These are phyloP conservation scores for Coendou prehensilis DNA, from an alignment of 2,797 vertebrate genomes.

Conservation along the genomic window DNA sequence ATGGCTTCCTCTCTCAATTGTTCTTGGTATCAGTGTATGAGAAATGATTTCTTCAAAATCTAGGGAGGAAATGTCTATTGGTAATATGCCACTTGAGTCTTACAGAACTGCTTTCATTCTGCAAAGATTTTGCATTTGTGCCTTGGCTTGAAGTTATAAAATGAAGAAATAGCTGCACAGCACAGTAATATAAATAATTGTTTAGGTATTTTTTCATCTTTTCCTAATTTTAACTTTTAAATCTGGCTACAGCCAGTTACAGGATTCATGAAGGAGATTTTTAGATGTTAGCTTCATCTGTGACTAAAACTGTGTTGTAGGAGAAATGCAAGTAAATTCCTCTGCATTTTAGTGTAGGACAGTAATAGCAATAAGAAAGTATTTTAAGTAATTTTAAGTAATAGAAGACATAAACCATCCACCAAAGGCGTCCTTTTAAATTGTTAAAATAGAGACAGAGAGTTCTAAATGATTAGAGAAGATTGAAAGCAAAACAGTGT, in stretches of 20 bases:
- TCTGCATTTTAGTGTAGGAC: neutral
- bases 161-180: neutral
- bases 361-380: neutral
- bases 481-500: neutral
- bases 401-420: neutral
- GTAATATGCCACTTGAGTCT: neutral
- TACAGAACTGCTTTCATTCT: conserved; percentile 27
- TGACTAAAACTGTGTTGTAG: neutral
- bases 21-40: neutral
- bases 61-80: neutral
- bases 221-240: conserved; percentile 51
- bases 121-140: conserved; percentile 46
- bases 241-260: conserved; percentile 34
- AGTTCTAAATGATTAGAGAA: neutral
- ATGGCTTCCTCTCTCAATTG: neutral
- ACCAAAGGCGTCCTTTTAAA: neutral
- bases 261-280: conserved; percentile 32
- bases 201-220: conserved; percentile 56
- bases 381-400: neutral
- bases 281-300: neutral
- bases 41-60: conserved; percentile 23
- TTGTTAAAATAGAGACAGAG: conserved; percentile 4
- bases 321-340: conserved; percentile 18
- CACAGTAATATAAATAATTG: conserved; percentile 28
- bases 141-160: conserved; percentile 49